Evolutionary conservation across 2,797 vertebrate species (phyloP), one percentile per base, ranked within the genome.

Genomic region (Cossypha caffra): DNA sequence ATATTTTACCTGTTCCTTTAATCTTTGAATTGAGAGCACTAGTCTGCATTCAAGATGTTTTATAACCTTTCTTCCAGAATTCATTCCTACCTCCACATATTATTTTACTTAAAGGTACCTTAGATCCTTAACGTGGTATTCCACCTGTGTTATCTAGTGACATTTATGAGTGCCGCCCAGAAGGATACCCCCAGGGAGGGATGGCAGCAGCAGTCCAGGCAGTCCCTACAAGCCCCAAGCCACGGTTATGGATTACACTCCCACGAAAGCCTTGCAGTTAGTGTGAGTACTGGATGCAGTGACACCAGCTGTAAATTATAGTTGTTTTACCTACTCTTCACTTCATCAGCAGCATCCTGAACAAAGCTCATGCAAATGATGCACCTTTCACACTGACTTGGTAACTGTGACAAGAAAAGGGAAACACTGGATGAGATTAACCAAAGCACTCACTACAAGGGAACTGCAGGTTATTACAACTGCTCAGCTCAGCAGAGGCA

Each of bases 121-220:
- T 25, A 24, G 14, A 61, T 87, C 98, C 98, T 99, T 99, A 98
- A 98, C 71, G 1, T 3, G 62, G 7, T 10, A 31, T 93, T 86
- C 68, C 90, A 99, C 98, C 96, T 80, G 96, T 99, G 96, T 94
- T 99, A 85, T 95, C 97, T 64, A 89, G 63, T 37, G 92, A 43
- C 5, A 7, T 95, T 16, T 98, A 98, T 17, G 96, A 98, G n/a
- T 7, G 74, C 35, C 97, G 97, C 91, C 93, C 96, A 2, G 64
- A 86, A 52, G 97, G 96, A 21, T 96, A 90, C 48, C 96, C 86
- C 13, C 64, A 93, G 19, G 85, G 78, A 23, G 97, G 94, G 83
- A 96, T 94, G 86, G 89, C 90, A 40, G 90, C 97, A 79, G 82
- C 51, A 62, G 81, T 97, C 58, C 96, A 24, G 28, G 97, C 81